Conservation (phyloP, 2,888 invertebrate genomes). For the Acleris holmiana region DNA sequence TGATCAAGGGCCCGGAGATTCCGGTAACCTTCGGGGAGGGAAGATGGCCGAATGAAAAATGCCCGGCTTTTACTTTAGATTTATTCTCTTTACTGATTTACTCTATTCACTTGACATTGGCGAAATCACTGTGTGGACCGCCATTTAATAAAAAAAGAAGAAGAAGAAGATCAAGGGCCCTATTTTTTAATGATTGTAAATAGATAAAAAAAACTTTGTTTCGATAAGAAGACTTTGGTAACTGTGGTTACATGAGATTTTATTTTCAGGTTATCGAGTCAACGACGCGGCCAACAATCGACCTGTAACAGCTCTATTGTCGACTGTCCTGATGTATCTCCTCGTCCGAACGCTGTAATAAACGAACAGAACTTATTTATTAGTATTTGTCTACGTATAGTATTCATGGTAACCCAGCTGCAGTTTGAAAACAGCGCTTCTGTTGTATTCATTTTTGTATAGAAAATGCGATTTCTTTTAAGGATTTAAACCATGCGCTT, state of each 20-base stretch:
- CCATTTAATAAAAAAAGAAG: no score
- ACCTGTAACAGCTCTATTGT: conserved; percentile 51
- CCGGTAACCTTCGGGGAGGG: no score
- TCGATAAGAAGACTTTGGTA: no score
- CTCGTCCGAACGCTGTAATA: conserved; percentile 72
- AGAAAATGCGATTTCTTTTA: not conserved
- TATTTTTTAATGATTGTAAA: no score
- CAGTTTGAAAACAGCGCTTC: conserved; percentile 22
- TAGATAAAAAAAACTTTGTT: no score
- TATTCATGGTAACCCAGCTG: conserved; percentile 44
- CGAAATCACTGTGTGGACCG: no score
- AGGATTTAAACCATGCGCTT: not conserved
- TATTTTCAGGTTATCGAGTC: conserved; percentile 62
- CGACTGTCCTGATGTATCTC: conserved; percentile 68
- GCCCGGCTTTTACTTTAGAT: no score
- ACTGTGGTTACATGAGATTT: not conserved
- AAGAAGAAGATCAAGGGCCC: no score
- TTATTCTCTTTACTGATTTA: no score
- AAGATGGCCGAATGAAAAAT: no score
- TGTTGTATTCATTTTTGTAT: conserved; percentile 26
- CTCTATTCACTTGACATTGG: no score
- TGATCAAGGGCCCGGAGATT: no score
- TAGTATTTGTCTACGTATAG: conserved; percentile 51
- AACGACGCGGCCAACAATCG: conserved; percentile 53
- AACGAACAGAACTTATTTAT: conserved; percentile 70